phyloP scores from a whole-genome alignment of 2,888 invertebrate species.

The Galerucella pusilla region DNA sequence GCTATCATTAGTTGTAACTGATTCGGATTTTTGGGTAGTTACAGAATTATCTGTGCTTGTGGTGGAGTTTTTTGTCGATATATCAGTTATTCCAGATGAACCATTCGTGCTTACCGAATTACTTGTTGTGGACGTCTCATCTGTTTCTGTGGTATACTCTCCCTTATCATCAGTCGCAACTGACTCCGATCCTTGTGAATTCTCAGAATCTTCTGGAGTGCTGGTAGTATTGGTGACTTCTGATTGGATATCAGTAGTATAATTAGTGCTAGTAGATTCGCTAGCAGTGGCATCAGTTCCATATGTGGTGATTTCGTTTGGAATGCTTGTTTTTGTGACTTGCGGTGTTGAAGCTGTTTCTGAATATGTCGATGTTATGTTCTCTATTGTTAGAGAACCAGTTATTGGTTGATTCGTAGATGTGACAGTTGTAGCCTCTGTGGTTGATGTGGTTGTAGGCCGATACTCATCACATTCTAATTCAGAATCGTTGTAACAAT shows the following conservation, averaged over 20 bases:
- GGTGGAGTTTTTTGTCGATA: no score
- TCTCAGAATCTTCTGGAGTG: background rate
- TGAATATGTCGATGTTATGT: background rate
- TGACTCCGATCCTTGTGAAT: no score
- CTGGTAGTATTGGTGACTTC: no score
- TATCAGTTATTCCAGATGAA: no score
- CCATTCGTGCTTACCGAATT: no score
- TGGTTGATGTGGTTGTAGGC: background rate
- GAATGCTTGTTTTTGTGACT: conserved; percentile 1
- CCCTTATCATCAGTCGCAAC: no score
- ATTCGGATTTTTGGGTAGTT: no score
- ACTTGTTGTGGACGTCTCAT: no score
- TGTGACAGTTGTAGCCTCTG: background rate
- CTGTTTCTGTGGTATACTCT: no score
- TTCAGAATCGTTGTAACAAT: conserved; percentile 37
- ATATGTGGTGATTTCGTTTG: background rate
- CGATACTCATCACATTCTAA: conserved; percentile 38
- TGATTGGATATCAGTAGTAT: background rate
- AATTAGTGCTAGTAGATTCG: background rate
- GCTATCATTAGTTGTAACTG: no score
- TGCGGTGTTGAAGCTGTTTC: background rate
- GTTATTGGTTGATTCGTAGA: background rate
- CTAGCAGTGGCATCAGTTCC: background rate
- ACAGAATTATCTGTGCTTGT: no score
- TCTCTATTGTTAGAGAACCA: background rate